Base-by-base conservation (phyloP, 2,888 invertebrate species). In the Acronicta leporina region DNA sequence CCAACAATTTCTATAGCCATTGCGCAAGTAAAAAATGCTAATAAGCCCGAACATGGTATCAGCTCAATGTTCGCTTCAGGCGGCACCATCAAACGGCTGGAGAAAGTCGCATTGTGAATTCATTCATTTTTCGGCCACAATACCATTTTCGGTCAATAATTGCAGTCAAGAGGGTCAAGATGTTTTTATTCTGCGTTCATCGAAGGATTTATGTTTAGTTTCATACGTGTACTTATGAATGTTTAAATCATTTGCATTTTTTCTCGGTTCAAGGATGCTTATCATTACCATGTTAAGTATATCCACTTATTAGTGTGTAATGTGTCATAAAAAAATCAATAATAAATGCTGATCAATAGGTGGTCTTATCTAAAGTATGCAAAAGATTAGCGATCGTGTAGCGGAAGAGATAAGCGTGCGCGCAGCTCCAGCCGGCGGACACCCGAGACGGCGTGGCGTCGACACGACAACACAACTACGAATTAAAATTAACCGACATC, bases 401-500 rank as follows among this genome's bases (percentile, higher is more conserved):
- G 67, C 70, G 74, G 68, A 73, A 75, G 69, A 75, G 85, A 84
- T 82, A 84, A 82, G 75, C 63, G 55, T 38, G 45, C 53, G 49
- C 45, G 49, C 65, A 59, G 55, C 53, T 55, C 60, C 43, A 56
- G 9, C 52, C 74, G 56, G 49, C 68, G 66, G 75, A 62, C 75
- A 82, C 64, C 63, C 79, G 87, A 90, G 91, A 91, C 91, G 63
- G 91, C 87, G 75, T 85, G 90, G 90, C 89, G 90, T 77, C 89
- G 81, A 69, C 80, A 63, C 72, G 69, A 72, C 75, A n/a, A 72
- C 75, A 64, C 72, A 77, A 60, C 66, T 67, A 71, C 79, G 75
- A 80, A 82, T 80, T 74, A 78, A 80, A 79, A 80, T 84, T 81
- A 82, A 82, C 79, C 71, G 73, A 65, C 70, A 68, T 79, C 80